Base-by-base conservation (phyloP, 2,888 invertebrate species). In the Drosophila meridionalis region DNA sequence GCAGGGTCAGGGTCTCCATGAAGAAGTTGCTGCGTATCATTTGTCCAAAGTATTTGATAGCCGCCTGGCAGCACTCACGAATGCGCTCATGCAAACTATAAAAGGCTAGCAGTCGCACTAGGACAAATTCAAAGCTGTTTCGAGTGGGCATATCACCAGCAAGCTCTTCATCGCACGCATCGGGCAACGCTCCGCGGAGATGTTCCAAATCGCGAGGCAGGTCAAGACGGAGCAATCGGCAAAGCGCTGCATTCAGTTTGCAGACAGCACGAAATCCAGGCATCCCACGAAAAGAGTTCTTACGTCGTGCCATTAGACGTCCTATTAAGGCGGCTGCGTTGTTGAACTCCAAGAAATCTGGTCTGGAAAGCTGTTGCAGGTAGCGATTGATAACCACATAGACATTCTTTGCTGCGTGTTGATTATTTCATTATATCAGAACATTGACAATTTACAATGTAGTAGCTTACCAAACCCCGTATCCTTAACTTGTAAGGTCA, bases 251-350 rank as follows among this genome's bases (percentile, higher is more conserved):
- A 61, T 93, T 93, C 3, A 92, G 65, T 66, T 93, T 93, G 28
- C 90, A 87, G 4, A 93, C 69, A 3, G 83, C 68, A 28, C 91
- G 90, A 64, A 92, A 93, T 1, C 93, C 93, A 9, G 81, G 84
- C 89, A 93, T 89, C 26, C 79, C 80, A 2, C 75, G 86, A 69
- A 93, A 93, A 0, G 93, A 93, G 61, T 92, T 92, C 61, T 92
- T 92, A 0, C 93, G 90, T 1, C 92, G 89, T 0, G 92, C 93
- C 85, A 92, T 91, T 0, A 93, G 73, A 2, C 93, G 89, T 2
- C 91, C 92, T 40, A 92, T 84, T 34, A 93, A 58, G 0, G 93
- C 93, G 1, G 92, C 91, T 1, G 87, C 83, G 57, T 92, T 77
- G 7, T 83, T 79, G 26, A 93, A 89, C 14, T 90, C 88, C 26